phyloP scores from a whole-genome alignment of 2,113 vertebrate genomes.

The Hypanus sabinus region DNA sequence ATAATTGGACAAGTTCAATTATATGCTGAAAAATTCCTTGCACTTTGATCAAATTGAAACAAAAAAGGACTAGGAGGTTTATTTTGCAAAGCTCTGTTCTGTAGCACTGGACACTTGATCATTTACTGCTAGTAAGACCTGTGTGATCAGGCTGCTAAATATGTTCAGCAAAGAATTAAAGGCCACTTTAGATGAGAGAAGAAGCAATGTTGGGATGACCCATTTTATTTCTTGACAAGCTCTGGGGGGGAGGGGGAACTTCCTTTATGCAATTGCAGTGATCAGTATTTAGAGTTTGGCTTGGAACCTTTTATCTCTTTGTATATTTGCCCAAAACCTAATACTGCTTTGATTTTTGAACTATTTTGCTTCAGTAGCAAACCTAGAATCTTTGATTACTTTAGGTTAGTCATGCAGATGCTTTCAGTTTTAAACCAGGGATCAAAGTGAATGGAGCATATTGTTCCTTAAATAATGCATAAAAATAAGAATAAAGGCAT shows the following conservation, averaged over 20 bases:
- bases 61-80: too few species aligned
- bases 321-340: neutral
- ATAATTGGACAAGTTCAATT: neutral
- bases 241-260: neutral
- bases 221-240: neutral
- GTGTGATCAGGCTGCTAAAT: neutral
- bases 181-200: neutral
- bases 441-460: neutral
- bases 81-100: neutral
- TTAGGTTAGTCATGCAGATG: neutral
- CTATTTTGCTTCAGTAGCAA: neutral
- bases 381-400: neutral
- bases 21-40: neutral
- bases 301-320: neutral
- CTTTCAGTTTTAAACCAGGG: neutral
- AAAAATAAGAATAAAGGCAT: neutral
- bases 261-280: neutral
- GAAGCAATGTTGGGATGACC: too few species aligned
- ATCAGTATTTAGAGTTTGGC: neutral
- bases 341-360: neutral
- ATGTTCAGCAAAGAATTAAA: neutral
- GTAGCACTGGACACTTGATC: neutral
- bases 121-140: too few species aligned
- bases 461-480: neutral
- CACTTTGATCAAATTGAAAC: neutral